phyloP scores from a whole-genome alignment of 2,797 vertebrate genomes.

The Gymnodraco acuticeps region DNA sequence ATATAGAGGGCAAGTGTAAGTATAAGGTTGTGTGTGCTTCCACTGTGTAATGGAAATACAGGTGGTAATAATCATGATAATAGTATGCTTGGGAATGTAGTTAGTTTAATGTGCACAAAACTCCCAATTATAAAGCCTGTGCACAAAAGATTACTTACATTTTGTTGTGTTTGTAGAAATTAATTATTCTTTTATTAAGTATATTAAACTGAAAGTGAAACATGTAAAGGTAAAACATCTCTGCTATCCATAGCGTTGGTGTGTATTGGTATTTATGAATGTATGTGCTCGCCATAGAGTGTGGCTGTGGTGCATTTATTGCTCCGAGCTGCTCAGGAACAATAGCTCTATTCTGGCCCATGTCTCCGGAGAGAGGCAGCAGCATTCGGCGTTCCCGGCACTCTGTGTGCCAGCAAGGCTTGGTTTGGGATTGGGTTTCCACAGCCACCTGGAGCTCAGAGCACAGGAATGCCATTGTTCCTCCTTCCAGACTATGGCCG shows the following conservation, averaged over 20 bases:
- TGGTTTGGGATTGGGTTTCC: constrained; percentile 86
- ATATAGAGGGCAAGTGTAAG: neutral
- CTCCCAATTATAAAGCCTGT: constrained; percentile 2
- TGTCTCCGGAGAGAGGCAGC: constrained; percentile 81
- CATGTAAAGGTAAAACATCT: constrained; percentile 1
- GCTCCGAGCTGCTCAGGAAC: constrained; percentile 74
- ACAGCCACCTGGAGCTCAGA: constrained; percentile 86
- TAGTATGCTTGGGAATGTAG: constrained; percentile 12
- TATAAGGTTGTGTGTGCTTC: constrained; percentile 18
- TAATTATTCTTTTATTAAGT: neutral
- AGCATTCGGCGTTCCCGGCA: constrained; percentile 73
- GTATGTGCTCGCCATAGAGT: constrained; percentile 56
- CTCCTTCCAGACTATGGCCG: constrained; percentile 70
- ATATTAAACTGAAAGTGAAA: constrained; percentile 21
- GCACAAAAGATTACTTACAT: neutral
- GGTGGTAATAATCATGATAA: constrained; percentile 26
- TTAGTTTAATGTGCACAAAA: constrained; percentile 20
- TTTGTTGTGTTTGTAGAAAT: neutral
- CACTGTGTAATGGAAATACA: constrained; percentile 1
- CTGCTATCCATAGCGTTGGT: constrained; percentile 2
- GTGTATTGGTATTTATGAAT: constrained; percentile 33
- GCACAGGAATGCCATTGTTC: constrained; percentile 89
- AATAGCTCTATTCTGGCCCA: constrained; percentile 85
- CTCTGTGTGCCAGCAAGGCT: constrained; percentile 79
- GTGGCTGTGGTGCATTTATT: constrained; percentile 72